Evolutionary conservation across 2,113 vertebrate genomes (phyloP).

Genomic region (Alligator sinensis): DNA sequence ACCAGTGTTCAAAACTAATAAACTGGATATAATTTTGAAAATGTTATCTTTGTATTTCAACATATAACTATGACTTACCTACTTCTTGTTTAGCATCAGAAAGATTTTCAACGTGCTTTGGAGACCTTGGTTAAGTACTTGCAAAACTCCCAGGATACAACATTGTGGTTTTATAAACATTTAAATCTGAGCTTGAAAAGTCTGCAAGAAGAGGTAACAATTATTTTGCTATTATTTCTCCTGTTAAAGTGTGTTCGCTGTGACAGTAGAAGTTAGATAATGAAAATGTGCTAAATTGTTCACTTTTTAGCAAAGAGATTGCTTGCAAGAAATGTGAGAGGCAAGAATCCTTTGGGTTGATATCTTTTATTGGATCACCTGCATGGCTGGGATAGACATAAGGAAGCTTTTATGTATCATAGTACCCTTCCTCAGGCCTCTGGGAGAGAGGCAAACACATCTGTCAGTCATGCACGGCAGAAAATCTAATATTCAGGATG

Average conservation of each 20-base stretch:
- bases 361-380: too few species aligned
- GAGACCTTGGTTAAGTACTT: neutral
- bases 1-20: neutral
- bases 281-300: neutral
- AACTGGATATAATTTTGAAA: neutral
- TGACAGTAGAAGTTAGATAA: neutral
- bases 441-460: too few species aligned
- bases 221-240: neutral
- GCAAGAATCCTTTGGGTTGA: too few species aligned
- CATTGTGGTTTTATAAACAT: neutral
- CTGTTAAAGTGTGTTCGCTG: neutral
- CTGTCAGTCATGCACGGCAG: too few species aligned
- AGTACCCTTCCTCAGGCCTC: too few species aligned
- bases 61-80: neutral
- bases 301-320: neutral
- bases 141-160: neutral
- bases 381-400: too few species aligned
- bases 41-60: neutral
- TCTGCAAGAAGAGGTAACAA: slow-evolving; percentile 55
- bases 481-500: too few species aligned
- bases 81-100: slow-evolving; percentile 7
- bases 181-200: slow-evolving; percentile 18
- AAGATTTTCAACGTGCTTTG: neutral
- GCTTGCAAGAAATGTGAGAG: neutral
- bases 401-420: too few species aligned